A percentile compares a stretch with the other conserved stretches of the same genome.
Conservation (phyloP, 2,888 invertebrate species). For the Ctenicera cuprea region DNA sequence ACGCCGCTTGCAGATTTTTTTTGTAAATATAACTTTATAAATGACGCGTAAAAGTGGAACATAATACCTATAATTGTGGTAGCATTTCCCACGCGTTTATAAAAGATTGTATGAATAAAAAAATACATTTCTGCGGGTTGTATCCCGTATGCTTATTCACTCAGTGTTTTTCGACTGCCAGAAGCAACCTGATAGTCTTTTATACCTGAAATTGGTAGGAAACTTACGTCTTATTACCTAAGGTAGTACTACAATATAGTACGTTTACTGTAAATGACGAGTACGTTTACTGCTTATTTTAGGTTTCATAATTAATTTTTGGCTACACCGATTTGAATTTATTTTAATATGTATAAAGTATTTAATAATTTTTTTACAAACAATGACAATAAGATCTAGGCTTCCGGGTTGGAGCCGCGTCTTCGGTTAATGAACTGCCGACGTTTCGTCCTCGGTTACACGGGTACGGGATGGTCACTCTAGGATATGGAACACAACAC, state of each 20-base stretch:
- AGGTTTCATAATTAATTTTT: no score
- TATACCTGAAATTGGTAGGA: slow-evolving; percentile 30
- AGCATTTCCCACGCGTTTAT: slow-evolving; percentile 57
- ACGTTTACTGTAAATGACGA: not conserved
- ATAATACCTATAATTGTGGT: slow-evolving; percentile 50
- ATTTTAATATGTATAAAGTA: no score
- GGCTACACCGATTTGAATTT: no score
- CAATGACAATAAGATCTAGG: no score
- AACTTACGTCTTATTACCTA: slow-evolving; percentile 1
- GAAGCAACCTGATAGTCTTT: slow-evolving; percentile 46
- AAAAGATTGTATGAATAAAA: slow-evolving; percentile 47
- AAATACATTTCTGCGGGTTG: slow-evolving; percentile 50
- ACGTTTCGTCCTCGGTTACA: no score
- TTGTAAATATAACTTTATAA: slow-evolving; percentile 50
- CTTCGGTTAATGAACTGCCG: no score
- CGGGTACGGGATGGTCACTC: no score
- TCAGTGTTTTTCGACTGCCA: slow-evolving; percentile 47
- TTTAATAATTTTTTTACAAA: no score
- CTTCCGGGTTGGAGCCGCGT: no score
- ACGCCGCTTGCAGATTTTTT: slow-evolving; percentile 33
- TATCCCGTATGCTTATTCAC: slow-evolving; percentile 38
- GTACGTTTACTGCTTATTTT: not conserved
- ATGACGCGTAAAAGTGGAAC: slow-evolving; percentile 52
- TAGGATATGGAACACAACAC: no score
- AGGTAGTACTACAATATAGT: not conserved